Conservation (phyloP, 2,797 vertebrate genomes). For the Sebastes nivosus region DNA sequence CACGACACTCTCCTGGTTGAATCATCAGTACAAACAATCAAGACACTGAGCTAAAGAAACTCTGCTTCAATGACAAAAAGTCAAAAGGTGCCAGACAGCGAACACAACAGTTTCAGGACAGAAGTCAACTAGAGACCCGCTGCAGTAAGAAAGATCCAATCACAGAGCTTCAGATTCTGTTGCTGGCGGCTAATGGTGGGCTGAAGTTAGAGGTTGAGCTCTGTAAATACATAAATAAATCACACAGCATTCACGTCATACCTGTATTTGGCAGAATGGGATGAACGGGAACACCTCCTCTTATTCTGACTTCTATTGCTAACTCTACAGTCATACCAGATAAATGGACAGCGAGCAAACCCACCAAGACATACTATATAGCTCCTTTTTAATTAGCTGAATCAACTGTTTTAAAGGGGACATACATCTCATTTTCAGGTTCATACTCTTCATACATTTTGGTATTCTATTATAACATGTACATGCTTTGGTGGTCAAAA, state of each 20-base stretch:
- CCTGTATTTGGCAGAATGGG: not conserved
- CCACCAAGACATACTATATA: not conserved
- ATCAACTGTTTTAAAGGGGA: not conserved
- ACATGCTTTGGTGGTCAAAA: too few species aligned
- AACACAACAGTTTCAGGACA: not conserved
- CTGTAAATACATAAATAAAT: not conserved
- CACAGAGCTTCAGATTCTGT: not conserved
- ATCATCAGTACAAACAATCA: constrained; percentile 16
- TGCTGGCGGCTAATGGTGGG: not conserved
- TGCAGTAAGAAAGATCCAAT: not conserved
- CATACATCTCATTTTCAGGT: too few species aligned
- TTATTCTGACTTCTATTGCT: not conserved
- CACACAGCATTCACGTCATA: not conserved
- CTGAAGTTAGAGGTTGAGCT: not conserved
- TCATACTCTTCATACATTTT: too few species aligned
- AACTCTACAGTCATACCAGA: not conserved
- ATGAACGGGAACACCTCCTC: not conserved
- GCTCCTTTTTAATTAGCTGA: not conserved
- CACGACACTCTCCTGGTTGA: not conserved
- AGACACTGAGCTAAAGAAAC: not conserved
- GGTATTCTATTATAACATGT: too few species aligned
- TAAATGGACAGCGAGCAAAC: not conserved
- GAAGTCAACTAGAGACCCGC: not conserved
- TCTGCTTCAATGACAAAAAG: not conserved
- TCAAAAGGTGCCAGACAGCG: not conserved